Evolutionary conservation across 2,113 vertebrate genomes (phyloP), one percentile per base, ranked within the genome.

Genomic region (Kryptolebias marmoratus): DNA sequence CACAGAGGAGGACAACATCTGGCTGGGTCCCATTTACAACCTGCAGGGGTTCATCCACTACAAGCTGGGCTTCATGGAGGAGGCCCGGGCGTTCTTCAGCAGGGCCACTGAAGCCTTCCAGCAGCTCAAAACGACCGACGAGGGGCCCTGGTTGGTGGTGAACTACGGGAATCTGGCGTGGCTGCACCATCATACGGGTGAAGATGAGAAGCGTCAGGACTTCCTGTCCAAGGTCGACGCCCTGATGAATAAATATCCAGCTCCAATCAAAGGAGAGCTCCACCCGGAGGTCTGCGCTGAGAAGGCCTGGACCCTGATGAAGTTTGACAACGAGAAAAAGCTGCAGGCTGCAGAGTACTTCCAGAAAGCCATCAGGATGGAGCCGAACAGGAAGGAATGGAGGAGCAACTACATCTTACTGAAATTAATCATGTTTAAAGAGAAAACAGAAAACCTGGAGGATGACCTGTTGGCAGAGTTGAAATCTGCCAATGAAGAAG

Each of bases 231-330:
- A 83, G 73, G 57, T 85, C 1, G 68, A 77, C 0, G 13, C 2
- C 7, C 84, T 90, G 47, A 45, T 73, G 45, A 52, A 16, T 0
- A 8, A 83, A 47, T 36, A 81, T n/a, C 86, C 80, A 4, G 47
- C 69, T 50, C 71, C 71, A 31, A 67, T 31, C 28, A 45, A 66
- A 48, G 77, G 62, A 0, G 67, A 82, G 39, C 77, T 77, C 56
- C 82, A 87, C 12, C 50, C 81, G 3, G 87, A 89, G 61, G 47
- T 87, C 68, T 80, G 31, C 4, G 87, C 85, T 16, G 89, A 90
- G 42, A 89, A 89, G 27, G 89, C 83, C 66, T 89, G 87, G 87
- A 86, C 79, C 2, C 73, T 90, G 61, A 85, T 88, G 81, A 80
- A 69, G 15, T 81, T 89, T 10, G 11, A 32, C 5, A 3, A 2